These are phyloP conservation scores for Pelodytes ibericus DNA, from an alignment of 2,797 vertebrate genomes.

Conservation along the genomic window DNA sequence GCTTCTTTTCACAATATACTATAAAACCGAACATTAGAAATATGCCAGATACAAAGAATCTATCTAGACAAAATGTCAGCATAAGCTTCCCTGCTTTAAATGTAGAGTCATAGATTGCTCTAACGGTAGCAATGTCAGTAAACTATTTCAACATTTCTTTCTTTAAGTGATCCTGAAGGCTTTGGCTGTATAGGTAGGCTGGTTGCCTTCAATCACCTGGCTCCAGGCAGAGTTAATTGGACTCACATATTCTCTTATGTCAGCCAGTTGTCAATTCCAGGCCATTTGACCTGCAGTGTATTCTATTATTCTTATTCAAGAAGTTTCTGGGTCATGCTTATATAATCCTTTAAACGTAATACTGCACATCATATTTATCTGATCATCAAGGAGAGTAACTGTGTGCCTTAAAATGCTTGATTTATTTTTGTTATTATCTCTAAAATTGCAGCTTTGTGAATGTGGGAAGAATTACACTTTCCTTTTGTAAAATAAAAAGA, in stretches of 20 bases:
- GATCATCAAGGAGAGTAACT: neutral
- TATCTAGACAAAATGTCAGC: neutral
- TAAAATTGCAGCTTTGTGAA: no score
- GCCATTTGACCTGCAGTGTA: constrained; percentile 15
- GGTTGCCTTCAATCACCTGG: neutral
- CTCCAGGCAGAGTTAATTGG: neutral
- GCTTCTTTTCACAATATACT: neutral
- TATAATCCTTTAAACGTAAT: neutral
- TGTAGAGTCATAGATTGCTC: neutral
- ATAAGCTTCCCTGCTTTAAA: neutral
- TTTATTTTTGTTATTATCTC: constrained; percentile 5
- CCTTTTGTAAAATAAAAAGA: no score
- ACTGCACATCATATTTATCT: constrained; percentile 1
- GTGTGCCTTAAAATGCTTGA: neutral
- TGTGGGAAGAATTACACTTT: no score
- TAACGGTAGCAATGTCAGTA: neutral
- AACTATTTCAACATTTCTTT: constrained; percentile 15
- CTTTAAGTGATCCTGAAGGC: constrained; percentile 6
- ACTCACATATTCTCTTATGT: constrained; percentile 10
- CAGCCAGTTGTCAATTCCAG: constrained; percentile 11
- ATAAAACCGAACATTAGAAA: neutral
- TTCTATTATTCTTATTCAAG: constrained; percentile 18
- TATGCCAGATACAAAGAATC: neutral
- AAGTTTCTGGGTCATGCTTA: neutral
- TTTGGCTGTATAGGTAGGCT: neutral